Conservation (phyloP, 2,113 vertebrate species). For the Aepyceros melampus region DNA sequence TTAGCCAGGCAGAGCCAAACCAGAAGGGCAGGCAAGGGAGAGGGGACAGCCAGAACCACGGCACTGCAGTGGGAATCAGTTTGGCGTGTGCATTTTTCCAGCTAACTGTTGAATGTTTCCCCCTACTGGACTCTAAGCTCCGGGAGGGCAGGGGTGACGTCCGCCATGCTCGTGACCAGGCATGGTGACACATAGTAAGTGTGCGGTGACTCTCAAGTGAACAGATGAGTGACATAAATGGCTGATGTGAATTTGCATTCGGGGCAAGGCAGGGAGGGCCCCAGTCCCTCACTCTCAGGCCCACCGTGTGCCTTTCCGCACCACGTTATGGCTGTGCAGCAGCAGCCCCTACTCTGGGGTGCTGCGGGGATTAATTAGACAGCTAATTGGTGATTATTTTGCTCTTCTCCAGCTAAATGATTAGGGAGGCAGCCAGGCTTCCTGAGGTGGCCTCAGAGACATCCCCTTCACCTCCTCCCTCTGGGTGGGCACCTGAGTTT, state of each 20-base stretch:
- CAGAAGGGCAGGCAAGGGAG: background rate
- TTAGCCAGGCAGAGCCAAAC: background rate
- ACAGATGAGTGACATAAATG: no score
- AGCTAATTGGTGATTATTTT: slow-evolving; percentile 4
- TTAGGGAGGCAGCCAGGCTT: background rate
- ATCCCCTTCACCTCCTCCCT: background rate
- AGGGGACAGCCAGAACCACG: background rate
- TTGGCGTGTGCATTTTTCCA: accelerated
- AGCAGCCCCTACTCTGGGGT: background rate
- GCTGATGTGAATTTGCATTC: background rate
- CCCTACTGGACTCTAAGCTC: background rate
- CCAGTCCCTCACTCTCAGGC: background rate
- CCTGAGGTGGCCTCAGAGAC: background rate
- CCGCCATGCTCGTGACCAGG: background rate
- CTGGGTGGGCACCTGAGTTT: background rate
- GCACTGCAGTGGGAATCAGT: no score
- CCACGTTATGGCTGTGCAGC: accelerated
- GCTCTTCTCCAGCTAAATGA: slow-evolving; percentile 16
- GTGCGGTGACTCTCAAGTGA: background rate
- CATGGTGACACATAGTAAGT: background rate
- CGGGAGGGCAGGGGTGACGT: accelerated
- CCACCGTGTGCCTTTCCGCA: background rate
- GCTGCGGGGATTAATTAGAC: background rate
- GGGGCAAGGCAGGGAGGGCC: background rate
- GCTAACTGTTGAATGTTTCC: background rate